Evolutionary conservation across 64 coral and sea anemone genomes (phyloP), one percentile per base, ranked within the genome.

Genomic region (Orbicella faveolata): DNA sequence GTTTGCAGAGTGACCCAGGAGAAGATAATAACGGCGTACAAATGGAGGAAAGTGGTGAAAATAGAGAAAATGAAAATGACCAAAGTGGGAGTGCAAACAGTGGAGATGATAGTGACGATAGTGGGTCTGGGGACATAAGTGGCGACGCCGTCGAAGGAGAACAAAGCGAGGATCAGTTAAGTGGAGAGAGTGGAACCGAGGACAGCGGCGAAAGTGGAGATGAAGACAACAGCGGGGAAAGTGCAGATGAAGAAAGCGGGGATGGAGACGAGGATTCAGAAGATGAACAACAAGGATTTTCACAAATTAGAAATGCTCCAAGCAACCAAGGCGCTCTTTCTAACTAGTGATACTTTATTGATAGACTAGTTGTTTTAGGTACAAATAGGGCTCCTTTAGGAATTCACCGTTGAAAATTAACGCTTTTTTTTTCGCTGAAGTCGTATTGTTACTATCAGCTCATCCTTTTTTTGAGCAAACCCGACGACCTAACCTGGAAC

Each of bases 91-190:
- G 65, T 17, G 82, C 64, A 52, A 33, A 39, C 20, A 23, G 61
- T 26, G 65, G 26, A 6, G 53, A 5, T 61, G 14, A 35, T 26
- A 17, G n/a, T 44, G 25, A 8, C 9, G 16, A 44, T 10, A 85
- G 82, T 52, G 82, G 82, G 37, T 85, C 82, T 73, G 82, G 65
- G n/a, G 82, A 85, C 1, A 73, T 11, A 12, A 19, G 36, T 44
- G 16, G 21, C n/a, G 63, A 73, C 15, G 30, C 2, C 2, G 4
- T 30, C 10, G 82, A 85, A 73, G 1, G 23, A 52, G 82, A 48
- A 6, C 44, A 48, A 48, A 48, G 44, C 44, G 44, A 52, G 41
- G 44, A 85, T 9, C 62, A 85, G 64, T 72, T 39, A 12, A 85
- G 82, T 52, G 64, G 63, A 1, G 82, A 72, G 34, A 67, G 62